Evolutionary conservation across 2,888 invertebrate species (phyloP).

Genomic region (Drosophila mimetica): DNA sequence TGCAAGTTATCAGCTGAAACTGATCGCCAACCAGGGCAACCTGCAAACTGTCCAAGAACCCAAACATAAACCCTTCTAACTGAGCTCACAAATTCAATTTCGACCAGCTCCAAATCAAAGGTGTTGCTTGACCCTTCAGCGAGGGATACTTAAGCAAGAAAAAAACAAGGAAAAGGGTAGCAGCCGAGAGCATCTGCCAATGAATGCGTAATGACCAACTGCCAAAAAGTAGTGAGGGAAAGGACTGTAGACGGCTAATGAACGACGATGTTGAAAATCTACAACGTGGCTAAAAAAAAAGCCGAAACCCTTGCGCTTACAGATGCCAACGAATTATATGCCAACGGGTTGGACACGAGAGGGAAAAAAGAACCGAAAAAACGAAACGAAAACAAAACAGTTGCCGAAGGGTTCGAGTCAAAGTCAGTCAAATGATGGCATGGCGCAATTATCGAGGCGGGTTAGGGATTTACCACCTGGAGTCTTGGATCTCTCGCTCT

Average conservation of each 20-base stretch:
- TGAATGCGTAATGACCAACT: slow-evolving; percentile 82
- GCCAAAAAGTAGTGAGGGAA: slow-evolving; percentile 73
- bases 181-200: slow-evolving; percentile 77
- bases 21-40: slow-evolving; percentile 36
- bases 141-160: slow-evolving; percentile 40
- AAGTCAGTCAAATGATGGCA: slow-evolving; percentile 69
- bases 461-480: slow-evolving; percentile 79
- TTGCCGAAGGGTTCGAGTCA: slow-evolving; percentile 74
- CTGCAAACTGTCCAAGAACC: slow-evolving; percentile 40
- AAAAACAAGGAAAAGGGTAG: slow-evolving; percentile 30
- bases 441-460: slow-evolving; percentile 72
- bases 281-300: slow-evolving; percentile 69
- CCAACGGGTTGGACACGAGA: slow-evolving; percentile 51
- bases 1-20: slow-evolving; percentile 37
- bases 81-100: slow-evolving; percentile 65
- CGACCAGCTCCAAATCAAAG: slow-evolving; percentile 75
- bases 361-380: slow-evolving; percentile 51
- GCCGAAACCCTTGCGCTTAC: slow-evolving; percentile 61
- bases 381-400: slow-evolving; percentile 53
- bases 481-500: slow-evolving; percentile 44
- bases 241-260: slow-evolving; percentile 62
- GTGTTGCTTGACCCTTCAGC: slow-evolving; percentile 81
- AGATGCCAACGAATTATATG: slow-evolving; percentile 71
- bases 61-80: slow-evolving; percentile 42
- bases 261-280: slow-evolving; percentile 75